Evolutionary conservation across 2,113 vertebrate genomes (phyloP), one percentile per base, ranked within the genome.

Genomic region (Tapirus terrestris): DNA sequence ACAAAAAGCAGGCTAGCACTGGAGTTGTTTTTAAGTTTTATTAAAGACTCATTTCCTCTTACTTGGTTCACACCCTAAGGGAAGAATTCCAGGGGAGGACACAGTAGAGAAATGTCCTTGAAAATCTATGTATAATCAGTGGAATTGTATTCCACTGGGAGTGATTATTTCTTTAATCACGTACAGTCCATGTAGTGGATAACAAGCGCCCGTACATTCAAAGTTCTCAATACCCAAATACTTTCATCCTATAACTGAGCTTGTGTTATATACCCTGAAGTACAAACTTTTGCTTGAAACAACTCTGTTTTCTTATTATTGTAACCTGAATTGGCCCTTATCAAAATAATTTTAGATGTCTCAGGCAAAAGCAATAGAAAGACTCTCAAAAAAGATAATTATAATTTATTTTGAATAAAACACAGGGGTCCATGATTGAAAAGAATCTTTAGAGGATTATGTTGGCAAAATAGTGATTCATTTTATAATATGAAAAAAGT

Each of bases 31-130:
- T 93, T 56, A 89, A 93, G 23, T 75, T 45, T 67, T 43, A 67
- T 86, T 95, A 87, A 92, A 97, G 58, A 60, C 93, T 96, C 91
- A 86, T 96, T 98, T 98, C 97, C 97, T 98, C 63, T 96, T n/a
- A 82, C 61, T 95, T 70, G 89, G 94, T 94, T 92, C 91, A 94
- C 94, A 94, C 96, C 97, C 97, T 96, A 36, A 70, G 33, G 31
- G 70, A 95, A 94, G 72, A 98, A 96, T 97, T 96, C n/a, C 91
- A 96, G 48, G 76, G 43, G 20, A 97, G 68, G 87, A 75, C 39
- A 91, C 76, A 89, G 53, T 18, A 92, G 53, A 94, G 81, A 82
- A 91, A 65, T 33, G 68, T 87, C 89, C 93, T 95, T 83, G 91
- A 93, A 97, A 77, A 63, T 87, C 45, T 63, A 10, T 27, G 51